Base-by-base conservation (phyloP, 2,113 vertebrate genomes). In the Fulica atra region DNA sequence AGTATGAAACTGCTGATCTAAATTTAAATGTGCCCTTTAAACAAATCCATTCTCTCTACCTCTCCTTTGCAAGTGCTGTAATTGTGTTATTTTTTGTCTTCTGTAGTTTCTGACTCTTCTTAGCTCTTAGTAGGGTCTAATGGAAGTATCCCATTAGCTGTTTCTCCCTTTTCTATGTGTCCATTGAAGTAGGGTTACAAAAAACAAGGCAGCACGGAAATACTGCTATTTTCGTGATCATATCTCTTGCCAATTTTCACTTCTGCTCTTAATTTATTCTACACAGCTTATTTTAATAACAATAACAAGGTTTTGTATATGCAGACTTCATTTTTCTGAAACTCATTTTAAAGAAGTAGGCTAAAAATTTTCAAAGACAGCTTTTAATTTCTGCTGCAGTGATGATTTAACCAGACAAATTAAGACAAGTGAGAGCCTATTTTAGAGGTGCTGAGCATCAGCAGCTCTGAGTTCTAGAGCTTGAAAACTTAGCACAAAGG, bases 391-490 rank as follows among this genome's bases (percentile, higher is more conserved):
- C 63, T 93, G 21, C 10, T 92, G 77, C n/a, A 53, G 76, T 88
- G 63, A 85, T 87, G 83, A 96, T 95, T 95, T 96, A 92, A 95
- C 53, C 48, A 74, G 61, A 57, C 77, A 95, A 93, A 93, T 88
- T 95, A 95, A 95, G 95, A 93, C 73, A 96, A 94, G 83, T 93
- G 60, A 73, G 77, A 72, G 25, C 11, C 14, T 91, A 79, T 86
- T 96, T 95, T 85, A 87, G 88, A 93, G 93, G 31, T 89, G 92
- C 93, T 93, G 91, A 94, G 48, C 86, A 89, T 94, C 86, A 96
- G 93, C 92, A 96, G 35, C 57, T 92, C 88, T 94, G 70, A 84
- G 86, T 84, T 87, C 76, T 91, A 92, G 79, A 93, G 50, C 23
- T 88, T 71, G 92, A 86, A 94, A 86, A 17, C 48, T 95, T 57